A percentile compares a stretch with the other conserved stretches of the same genome.
Conservation (phyloP, 2,797 vertebrate genomes). For the Gorsachius magnificus region DNA sequence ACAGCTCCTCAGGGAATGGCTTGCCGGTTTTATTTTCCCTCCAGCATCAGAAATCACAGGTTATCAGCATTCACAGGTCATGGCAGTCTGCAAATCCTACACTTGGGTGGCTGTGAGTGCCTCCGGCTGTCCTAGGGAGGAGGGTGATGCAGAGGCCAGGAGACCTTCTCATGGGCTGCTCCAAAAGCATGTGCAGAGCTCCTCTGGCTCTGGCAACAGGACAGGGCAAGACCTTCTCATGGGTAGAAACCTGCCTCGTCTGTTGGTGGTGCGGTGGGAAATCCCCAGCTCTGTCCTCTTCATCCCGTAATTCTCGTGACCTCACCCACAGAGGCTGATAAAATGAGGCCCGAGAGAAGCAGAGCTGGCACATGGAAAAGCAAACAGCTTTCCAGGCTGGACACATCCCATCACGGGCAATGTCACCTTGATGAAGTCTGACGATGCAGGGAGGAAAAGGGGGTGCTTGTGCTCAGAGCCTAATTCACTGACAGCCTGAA, state of each 20-base stretch:
- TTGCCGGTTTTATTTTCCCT: not conserved
- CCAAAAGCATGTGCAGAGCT: not conserved
- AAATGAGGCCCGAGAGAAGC: not conserved
- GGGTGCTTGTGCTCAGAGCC: not conserved
- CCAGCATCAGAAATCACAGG: not conserved
- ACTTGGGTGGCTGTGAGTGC: accelerated
- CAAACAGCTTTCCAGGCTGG: not conserved
- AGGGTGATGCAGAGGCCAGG: not conserved
- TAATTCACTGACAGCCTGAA: not conserved
- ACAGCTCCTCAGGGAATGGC: not conserved
- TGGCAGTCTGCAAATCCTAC: not conserved
- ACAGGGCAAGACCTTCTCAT: not conserved
- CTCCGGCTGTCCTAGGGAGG: not conserved
- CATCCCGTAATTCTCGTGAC: not conserved
- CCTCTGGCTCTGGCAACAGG: not conserved
- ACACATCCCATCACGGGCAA: not conserved
- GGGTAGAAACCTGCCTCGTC: not conserved
- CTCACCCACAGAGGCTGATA: not conserved
- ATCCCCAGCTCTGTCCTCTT: not conserved
- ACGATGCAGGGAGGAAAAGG: not conserved
- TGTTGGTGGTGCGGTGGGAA: not conserved
- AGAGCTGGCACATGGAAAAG: not conserved
- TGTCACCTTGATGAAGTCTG: conserved; percentile 12
- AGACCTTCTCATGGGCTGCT: not conserved
- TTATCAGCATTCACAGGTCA: not conserved